Conservation (phyloP, 2,888 invertebrate species). For the Tenthredo livida region DNA sequence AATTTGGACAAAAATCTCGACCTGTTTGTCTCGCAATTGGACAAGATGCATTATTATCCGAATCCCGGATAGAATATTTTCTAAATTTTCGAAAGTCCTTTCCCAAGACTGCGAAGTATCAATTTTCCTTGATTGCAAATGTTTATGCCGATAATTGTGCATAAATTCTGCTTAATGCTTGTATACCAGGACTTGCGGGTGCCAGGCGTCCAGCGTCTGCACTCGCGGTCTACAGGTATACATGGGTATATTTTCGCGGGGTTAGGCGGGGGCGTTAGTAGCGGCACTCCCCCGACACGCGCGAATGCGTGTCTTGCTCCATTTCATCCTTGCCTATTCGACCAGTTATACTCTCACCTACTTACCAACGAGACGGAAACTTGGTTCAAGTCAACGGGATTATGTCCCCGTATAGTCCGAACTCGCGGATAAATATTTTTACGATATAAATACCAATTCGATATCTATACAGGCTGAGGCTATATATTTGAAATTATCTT, state of each 20-base stretch:
- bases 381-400: constrained; percentile 59
- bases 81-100: background rate
- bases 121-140: constrained; percentile 3
- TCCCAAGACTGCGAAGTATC: background rate
- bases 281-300: constrained; percentile 76
- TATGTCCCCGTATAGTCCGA: background rate
- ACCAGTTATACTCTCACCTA: constrained; percentile 73
- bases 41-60: background rate
- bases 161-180: background rate
- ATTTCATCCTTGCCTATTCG: constrained; percentile 75
- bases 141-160: background rate
- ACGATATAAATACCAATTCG: too few species aligned
- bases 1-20: too few species aligned
- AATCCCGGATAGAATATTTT: background rate
- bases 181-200: background rate
- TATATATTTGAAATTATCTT: too few species aligned
- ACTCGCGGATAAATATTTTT: too few species aligned
- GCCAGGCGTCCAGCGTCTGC: background rate
- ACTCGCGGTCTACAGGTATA: background rate
- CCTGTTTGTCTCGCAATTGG: too few species aligned
- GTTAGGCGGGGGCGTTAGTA: constrained; percentile 31
- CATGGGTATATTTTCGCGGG: background rate
- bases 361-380: constrained; percentile 74
- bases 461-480: too few species aligned
- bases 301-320: constrained; percentile 77